Conservation (phyloP, 2,797 vertebrate species). For the Mallotus villosus region DNA sequence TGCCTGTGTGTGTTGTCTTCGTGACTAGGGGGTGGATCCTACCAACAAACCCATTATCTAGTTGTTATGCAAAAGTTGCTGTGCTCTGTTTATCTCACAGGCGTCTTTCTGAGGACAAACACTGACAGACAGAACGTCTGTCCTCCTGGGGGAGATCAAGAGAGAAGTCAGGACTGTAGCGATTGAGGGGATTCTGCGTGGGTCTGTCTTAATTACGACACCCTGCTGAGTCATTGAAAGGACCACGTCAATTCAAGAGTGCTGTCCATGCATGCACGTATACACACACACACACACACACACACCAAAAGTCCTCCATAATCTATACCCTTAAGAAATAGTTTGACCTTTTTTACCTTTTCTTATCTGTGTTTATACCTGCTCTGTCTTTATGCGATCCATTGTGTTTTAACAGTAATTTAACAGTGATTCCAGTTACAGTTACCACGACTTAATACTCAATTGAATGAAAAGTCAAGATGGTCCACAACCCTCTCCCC, state of each 20-base stretch:
- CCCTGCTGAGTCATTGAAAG: constrained; percentile 69
- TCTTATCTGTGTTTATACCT: constrained; percentile 22
- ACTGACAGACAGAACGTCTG: constrained; percentile 55
- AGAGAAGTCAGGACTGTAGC: constrained; percentile 39
- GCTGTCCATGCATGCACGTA: constrained; percentile 35
- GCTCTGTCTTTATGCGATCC: constrained; percentile 29
- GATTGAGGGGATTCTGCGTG: constrained; percentile 53
- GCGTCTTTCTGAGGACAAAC: background rate
- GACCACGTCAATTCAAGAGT: constrained; percentile 55
- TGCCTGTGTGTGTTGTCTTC: no score
- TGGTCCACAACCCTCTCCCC: constrained; percentile 52
- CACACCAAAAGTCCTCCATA: constrained; percentile 4
- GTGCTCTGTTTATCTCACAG: no score
- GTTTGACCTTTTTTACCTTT: constrained; percentile 13
- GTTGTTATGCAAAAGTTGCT: no score
- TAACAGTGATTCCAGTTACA: constrained; percentile 48
- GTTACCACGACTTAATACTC: constrained; percentile 41
- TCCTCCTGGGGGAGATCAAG: constrained; percentile 7
- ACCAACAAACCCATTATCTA: no score
- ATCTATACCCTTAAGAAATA: constrained; percentile 17
- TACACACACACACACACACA: constrained; percentile 4
- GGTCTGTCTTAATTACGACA: constrained; percentile 61
- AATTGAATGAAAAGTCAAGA: constrained; percentile 50
- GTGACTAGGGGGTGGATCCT: no score
- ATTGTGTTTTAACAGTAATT: constrained; percentile 51